phyloP scores from a whole-genome alignment of 2,888 invertebrate genomes.

The Diaperis boleti region DNA sequence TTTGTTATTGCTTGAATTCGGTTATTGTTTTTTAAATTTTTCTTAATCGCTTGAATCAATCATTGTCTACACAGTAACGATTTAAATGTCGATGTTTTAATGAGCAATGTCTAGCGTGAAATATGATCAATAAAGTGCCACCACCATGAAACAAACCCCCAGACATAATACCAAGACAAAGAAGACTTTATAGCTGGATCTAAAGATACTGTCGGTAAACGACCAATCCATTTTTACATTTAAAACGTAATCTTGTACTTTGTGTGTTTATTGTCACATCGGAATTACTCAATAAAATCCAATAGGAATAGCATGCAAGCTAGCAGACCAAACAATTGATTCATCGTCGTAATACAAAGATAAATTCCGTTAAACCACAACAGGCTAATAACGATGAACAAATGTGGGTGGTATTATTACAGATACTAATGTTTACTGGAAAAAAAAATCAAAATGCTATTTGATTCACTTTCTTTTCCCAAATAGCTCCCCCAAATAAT shows the following conservation, averaged over 20 bases:
- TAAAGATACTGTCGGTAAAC: slow-evolving; percentile 11
- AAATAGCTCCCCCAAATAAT: slow-evolving; percentile 2
- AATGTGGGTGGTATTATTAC: neutral
- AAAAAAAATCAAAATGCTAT: neutral
- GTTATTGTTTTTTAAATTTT: neutral
- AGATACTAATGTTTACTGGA: slow-evolving; percentile 3
- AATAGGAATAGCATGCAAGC: slow-evolving; percentile 1
- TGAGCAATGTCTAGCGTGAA: neutral
- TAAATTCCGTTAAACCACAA: neutral
- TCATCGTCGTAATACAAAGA: neutral
- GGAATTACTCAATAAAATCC: slow-evolving; percentile 18
- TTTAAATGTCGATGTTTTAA: slow-evolving; percentile 1
- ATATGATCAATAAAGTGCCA: slow-evolving; percentile 8
- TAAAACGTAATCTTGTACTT: slow-evolving; percentile 25
- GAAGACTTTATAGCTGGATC: slow-evolving; percentile 9
- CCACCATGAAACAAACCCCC: neutral
- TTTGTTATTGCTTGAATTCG: too few species aligned
- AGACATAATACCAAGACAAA: slow-evolving; percentile 6
- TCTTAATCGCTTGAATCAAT: neutral
- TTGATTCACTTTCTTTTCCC: slow-evolving; percentile 3
- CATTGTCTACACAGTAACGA: neutral
- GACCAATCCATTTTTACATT: slow-evolving; percentile 16
- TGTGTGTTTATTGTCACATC: slow-evolving; percentile 21
- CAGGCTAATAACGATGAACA: neutral
- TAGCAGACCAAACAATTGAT: slow-evolving; percentile 1